Evolutionary conservation across 1,140 invertebrate species (phyloP), one percentile per base, ranked within the genome.

Genomic region (Conus betulinus): DNA sequence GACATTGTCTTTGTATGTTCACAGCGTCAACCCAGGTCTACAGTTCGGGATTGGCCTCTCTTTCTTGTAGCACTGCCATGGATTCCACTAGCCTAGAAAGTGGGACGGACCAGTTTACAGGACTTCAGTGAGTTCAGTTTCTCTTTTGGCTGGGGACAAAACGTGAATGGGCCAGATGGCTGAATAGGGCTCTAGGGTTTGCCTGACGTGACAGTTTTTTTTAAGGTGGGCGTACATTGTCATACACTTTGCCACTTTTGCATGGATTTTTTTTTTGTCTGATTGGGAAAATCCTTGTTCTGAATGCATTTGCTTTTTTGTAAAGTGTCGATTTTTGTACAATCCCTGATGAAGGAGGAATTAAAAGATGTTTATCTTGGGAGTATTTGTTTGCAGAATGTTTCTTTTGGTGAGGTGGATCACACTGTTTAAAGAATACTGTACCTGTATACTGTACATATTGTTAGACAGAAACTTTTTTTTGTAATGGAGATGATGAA

Each of bases 41-140:
- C 97, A 97, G 94, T 96, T 97, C 93, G 97, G 97, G 15, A 95
- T 97, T 89, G 97, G 97, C 39, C 95, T 97, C 0, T 96, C 96
- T 91, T 97, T 97, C 94, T 95, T 97, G 53, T 97, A 88, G 87
- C 85, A 87, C 15, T 11, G 67, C 17, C 11, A n/a, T 6, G 20
- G 13, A 13, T 0, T 13, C 13, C 67, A 71, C 20, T n/a, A 17
- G 17, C 67, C 60, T 4, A 20, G 60, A 63, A 63, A 63, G 60
- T 63, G 11, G 60, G 60, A 63, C 60, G 39, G 39, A 60, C 57
- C 57, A 60, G 57, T 60, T 8, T 11, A 60, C 15, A 8, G 15
- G 57, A 60, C 57, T 60, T 15, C 1, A 60, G 57, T 60, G 8
- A 15, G 15, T 60, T 11, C 8, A 2, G 57, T 60, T 60, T 8